phyloP scores from a whole-genome alignment of 2,113 vertebrate species.

The Thalassoma bifasciatum region DNA sequence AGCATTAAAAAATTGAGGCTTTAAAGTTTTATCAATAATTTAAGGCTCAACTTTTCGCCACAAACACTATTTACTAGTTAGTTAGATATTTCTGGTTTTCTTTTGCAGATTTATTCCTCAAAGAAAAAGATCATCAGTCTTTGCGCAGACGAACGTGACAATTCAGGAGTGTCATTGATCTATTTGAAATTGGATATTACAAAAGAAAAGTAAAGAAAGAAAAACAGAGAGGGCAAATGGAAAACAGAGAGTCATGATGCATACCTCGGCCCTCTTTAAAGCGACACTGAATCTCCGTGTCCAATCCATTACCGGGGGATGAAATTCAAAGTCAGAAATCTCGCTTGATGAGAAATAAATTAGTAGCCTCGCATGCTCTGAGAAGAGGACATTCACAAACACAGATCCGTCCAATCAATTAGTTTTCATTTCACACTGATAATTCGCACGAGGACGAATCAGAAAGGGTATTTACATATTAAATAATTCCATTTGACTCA shows the following conservation, averaged over 20 bases:
- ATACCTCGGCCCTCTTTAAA: conserved; percentile 69
- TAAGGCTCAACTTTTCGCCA: background rate
- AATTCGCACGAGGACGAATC: background rate
- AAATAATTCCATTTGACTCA: too few relatives aligned
- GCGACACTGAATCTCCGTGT: conserved; percentile 79
- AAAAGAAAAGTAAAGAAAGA: background rate
- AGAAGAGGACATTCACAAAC: conserved; percentile 47
- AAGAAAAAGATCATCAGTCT: conserved; percentile 10
- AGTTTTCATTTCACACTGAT: conserved; percentile 12
- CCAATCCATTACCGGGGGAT: conserved; percentile 82
- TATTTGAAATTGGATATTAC: conserved; percentile 74
- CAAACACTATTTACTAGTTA: too few relatives aligned
- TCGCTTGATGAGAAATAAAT: conserved; percentile 79
- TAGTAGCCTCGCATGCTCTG: conserved; percentile 71
- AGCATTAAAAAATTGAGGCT: too few relatives aligned
- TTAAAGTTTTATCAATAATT: background rate
- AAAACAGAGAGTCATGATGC: conserved; percentile 72
- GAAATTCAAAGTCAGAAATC: conserved; percentile 76
- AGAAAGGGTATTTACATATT: too few relatives aligned
- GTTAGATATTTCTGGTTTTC: background rate
- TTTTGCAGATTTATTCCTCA: background rate
- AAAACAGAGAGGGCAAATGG: conserved; percentile 62
- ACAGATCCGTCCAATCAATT: conserved; percentile 53
- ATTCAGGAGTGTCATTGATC: conserved; percentile 58
- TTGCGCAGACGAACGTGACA: conserved; percentile 61